Base-by-base conservation (phyloP, 2,888 invertebrate species). In the Homarus gammarus region DNA sequence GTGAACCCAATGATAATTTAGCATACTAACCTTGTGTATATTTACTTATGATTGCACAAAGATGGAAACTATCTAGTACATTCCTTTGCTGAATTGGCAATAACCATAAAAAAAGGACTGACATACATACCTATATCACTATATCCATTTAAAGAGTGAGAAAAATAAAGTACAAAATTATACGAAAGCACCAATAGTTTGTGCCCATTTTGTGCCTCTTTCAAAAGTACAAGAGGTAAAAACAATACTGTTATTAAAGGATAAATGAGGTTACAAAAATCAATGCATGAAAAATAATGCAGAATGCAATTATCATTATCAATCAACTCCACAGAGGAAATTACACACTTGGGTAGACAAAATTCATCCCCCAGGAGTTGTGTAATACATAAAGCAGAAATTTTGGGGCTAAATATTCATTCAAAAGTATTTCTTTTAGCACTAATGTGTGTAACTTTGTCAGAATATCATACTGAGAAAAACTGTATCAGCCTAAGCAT, bases 131-230 rank as follows among this genome's bases (percentile, higher is more conserved):
- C 51, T 84, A 33, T 75, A 84, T 36, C 72, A 75, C 75, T 61
- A 78, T 78, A 38, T 68, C 51, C 68, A 64, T 44, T 44, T 84
- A 44, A 75, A 64, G 44, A 77, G 40, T 33, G 75, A 75, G 49
- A 64, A 70, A 78, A n/a, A n/a, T n/a, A 79, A 36, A 75, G 40
- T 38, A 40, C 22, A 78, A 44, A 61, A 75, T 56, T 81, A 72
- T 22, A 70, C 38, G 70, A 83, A 83, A 88, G 87, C 87, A 88
- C 83, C 87, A 88, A 77, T 64, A 68, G 22, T 87, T 87, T 87
- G 87, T 87, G 87, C 87, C 82, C 64, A 81, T 82, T 83, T 88
- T 86, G 86, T 86, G 86, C 86, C 79, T 79, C 70, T 79, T 79
- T 51, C 70, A 79, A 68, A 73, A 78, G 33, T 73, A 51, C 44